phyloP scores from a whole-genome alignment of 2,888 invertebrate genomes.

The Cephalotes varians region DNA sequence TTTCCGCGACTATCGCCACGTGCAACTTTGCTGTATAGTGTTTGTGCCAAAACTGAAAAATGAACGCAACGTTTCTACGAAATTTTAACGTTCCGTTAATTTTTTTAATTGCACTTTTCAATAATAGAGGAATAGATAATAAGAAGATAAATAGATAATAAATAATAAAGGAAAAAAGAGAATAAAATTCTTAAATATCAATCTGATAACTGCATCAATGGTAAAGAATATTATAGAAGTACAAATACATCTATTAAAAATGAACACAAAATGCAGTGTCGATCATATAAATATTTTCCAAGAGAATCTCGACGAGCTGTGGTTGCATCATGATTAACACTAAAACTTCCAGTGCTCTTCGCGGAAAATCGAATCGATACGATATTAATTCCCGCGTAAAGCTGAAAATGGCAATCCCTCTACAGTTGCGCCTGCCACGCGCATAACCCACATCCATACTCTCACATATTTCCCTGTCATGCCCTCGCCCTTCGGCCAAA shows the following conservation, averaged over 20 bases:
- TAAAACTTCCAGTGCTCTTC: slow-evolving; percentile 4
- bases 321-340: not conserved
- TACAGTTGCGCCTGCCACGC: slow-evolving; percentile 26
- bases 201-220: not conserved
- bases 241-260: not conserved
- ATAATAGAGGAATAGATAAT: not conserved
- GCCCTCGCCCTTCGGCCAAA: slow-evolving; percentile 67
- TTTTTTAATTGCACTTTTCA: not conserved
- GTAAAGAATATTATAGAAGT: not conserved
- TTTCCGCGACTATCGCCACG: not conserved
- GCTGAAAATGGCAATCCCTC: slow-evolving; percentile 57
- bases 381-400: slow-evolving; percentile 66
- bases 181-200: not conserved
- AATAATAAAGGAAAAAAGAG: not conserved
- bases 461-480: slow-evolving; percentile 53
- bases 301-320: slow-evolving; percentile 11
- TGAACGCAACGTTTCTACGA: slow-evolving; percentile 37
- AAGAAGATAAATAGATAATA: not conserved
- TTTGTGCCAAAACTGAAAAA: slow-evolving; percentile 61
- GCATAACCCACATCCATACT: slow-evolving; percentile 23
- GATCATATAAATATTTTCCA: slow-evolving; percentile 23
- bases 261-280: not conserved
- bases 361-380: slow-evolving; percentile 47
- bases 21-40: slow-evolving; percentile 56
- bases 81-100: not conserved